A percentile compares a stretch with the other conserved stretches of the same genome.
Evolutionary conservation across 2,113 vertebrate species (phyloP).

Genomic region (Eurypyga helias): DNA sequence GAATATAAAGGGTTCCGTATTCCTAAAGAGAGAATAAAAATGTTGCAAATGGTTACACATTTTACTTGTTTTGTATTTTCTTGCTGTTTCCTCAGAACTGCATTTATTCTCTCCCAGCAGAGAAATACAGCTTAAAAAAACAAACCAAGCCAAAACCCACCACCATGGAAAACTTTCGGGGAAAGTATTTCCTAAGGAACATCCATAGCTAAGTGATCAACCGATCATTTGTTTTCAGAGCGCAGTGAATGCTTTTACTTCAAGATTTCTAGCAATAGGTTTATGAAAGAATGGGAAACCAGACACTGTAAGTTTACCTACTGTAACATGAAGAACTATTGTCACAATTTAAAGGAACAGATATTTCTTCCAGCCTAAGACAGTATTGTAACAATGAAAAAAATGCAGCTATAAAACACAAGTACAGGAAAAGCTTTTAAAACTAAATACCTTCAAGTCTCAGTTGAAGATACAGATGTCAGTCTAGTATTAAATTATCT

Average conservation of each 20-base stretch:
- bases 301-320: background rate
- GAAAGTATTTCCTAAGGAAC: background rate
- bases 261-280: background rate
- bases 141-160: too few relatives aligned
- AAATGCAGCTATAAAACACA: background rate
- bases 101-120: background rate
- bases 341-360: background rate
- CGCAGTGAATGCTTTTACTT: background rate
- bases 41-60: constrained; percentile 9
- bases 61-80: background rate
- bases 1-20: constrained; percentile 81
- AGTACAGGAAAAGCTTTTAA: background rate
- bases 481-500: background rate
- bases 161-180: background rate
- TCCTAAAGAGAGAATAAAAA: constrained; percentile 78
- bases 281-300: background rate
- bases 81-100: background rate
- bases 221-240: background rate
- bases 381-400: background rate
- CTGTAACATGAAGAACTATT: background rate
- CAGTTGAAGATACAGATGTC: background rate
- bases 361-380: background rate
- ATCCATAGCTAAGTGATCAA: background rate
- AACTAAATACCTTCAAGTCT: background rate
- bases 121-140: background rate